Percentiles rank a stretch among this genome's conserved stretches.
Evolutionary conservation across 1,140 invertebrate species (phyloP).

Genomic region (Apolygus lucorum): DNA sequence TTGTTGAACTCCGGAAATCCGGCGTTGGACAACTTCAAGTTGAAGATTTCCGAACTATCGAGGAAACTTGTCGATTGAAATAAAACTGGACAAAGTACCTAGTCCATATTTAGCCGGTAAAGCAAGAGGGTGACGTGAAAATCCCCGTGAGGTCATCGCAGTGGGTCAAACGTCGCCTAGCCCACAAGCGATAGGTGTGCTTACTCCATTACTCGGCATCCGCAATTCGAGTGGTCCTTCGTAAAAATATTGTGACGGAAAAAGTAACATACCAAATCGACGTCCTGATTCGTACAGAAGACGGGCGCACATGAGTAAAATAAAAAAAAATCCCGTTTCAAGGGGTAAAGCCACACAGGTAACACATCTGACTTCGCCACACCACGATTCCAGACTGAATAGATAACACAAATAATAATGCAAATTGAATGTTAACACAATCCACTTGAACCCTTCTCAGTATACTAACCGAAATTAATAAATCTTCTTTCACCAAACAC

Average conservation of each 20-base stretch:
- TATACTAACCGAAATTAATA: background rate
- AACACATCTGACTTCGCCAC: background rate
- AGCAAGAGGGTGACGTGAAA: slow-evolving; percentile 15
- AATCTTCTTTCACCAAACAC: background rate
- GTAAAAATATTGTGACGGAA: background rate
- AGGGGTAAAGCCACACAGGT: slow-evolving; percentile 5
- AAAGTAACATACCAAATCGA: background rate
- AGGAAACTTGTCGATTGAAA: too few species aligned
- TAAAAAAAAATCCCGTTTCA: slow-evolving; percentile 9
- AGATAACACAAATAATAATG: background rate
- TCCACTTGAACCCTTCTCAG: background rate
- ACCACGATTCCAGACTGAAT: background rate
- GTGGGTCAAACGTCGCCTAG: slow-evolving; percentile 24
- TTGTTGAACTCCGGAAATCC: too few species aligned
- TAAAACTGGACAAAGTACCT: too few species aligned
- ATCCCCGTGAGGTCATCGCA: slow-evolving; percentile 27
- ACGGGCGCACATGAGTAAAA: background rate
- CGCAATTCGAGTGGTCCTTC: too few species aligned
- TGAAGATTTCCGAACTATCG: too few species aligned
- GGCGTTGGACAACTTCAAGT: too few species aligned
- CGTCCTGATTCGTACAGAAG: background rate
- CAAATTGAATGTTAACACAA: background rate
- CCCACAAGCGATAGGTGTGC: background rate
- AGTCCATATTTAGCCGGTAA: slow-evolving; percentile 20
- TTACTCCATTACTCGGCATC: background rate